phyloP scores from a whole-genome alignment of 2,113 vertebrate genomes.

The Barbus barbus region DNA sequence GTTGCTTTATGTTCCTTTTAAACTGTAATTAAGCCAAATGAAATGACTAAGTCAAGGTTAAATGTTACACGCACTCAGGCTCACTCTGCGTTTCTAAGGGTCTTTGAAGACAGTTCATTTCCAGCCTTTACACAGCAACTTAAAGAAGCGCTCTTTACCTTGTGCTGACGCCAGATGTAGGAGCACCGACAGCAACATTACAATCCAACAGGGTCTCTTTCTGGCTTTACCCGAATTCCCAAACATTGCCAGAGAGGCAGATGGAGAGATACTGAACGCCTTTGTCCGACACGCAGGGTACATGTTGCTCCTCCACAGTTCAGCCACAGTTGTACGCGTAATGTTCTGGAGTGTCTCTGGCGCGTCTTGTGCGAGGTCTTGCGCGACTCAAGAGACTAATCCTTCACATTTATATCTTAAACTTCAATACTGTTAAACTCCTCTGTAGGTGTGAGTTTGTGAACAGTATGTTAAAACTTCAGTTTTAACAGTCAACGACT shows the following conservation, averaged over 20 bases:
- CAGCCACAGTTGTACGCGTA: conserved; percentile 47
- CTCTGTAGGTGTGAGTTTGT: not conserved
- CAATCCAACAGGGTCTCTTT: conserved; percentile 75
- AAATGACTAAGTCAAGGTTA: not conserved
- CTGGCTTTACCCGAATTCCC: conserved; percentile 64
- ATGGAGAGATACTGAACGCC: conserved; percentile 60
- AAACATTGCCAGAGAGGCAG: conserved; percentile 62
- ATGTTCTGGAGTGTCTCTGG: conserved; percentile 18
- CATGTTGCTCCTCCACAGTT: conserved; percentile 55
- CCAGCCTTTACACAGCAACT: conserved; percentile 5
- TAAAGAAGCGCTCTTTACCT: conserved; percentile 66
- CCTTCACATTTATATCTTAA: not conserved
- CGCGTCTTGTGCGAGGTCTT: conserved; percentile 3
- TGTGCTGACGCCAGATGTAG: conserved; percentile 67
- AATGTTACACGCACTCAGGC: not conserved
- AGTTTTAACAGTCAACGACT: not conserved
- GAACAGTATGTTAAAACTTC: not conserved
- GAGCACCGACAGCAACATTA: conserved; percentile 68
- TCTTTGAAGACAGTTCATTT: not conserved
- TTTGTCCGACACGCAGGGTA: conserved; percentile 64
- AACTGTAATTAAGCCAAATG: not conserved
- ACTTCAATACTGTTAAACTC: not conserved
- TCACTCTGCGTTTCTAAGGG: not conserved
- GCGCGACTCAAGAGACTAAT: not conserved
- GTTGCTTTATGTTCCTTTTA: not conserved